Conservation (phyloP, 2,797 vertebrate genomes). For the Otolemur crassicaudatus region DNA sequence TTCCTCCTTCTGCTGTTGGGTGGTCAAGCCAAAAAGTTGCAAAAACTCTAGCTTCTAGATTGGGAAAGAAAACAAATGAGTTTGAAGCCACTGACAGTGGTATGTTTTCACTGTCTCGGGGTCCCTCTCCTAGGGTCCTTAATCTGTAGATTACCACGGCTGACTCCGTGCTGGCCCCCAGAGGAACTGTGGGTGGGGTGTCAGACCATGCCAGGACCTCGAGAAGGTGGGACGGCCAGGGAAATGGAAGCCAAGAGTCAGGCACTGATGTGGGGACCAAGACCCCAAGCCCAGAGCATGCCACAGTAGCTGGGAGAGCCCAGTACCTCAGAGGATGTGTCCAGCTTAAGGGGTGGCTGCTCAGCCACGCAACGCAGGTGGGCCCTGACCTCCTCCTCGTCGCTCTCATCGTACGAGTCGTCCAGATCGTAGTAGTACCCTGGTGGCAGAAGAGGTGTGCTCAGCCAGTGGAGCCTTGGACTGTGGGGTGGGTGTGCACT, state of each 20-base stretch:
- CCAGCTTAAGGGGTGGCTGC: conserved; percentile 97
- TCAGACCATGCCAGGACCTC: neutral
- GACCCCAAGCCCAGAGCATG: neutral
- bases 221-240: fast-evolving
- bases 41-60: conserved; percentile 97
- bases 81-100: conserved; percentile 29
- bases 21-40: conserved; percentile 94
- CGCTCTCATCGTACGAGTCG: conserved; percentile 98
- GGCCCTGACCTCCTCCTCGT: conserved; percentile 97
- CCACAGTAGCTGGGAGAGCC: fast-evolving
- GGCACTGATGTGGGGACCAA: fast-evolving
- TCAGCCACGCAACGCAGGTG: conserved; percentile 96
- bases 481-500: fast-evolving
- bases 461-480: neutral
- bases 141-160: fast-evolving
- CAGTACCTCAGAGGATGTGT: conserved; percentile 95
- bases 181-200: no score
- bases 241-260: neutral
- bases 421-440: conserved; percentile 99
- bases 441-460: conserved; percentile 64
- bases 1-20: conserved; percentile 93
- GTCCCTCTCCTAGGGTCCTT: neutral
- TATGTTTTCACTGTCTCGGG: neutral
- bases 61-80: conserved; percentile 74
- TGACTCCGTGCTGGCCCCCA: fast-evolving